Evolutionary conservation across 1,140 invertebrate genomes (phyloP), one percentile per base, ranked within the genome.

Genomic region (Cyrtorhinus lividipennis): DNA sequence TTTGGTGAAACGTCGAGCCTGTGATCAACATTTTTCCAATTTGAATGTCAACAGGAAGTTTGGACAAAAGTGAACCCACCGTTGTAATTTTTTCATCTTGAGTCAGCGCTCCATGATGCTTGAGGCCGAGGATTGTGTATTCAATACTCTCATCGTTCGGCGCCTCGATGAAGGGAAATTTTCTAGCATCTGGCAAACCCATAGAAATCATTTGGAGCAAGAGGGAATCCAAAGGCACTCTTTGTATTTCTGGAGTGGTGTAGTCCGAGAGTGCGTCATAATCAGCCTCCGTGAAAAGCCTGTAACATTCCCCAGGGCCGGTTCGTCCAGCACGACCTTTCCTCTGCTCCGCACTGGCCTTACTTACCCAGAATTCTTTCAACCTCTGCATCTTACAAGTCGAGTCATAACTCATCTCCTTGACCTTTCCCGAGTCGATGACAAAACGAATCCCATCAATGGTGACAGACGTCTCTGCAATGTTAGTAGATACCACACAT

Each of bases 391-490:
- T 92, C 76, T 88, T 95, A 66, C 84, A 90, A 1, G 79, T 80
- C 0, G 89, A 82, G 75, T 97, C 91, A 73, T 92, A 97, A 72
- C 84, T 92, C 92, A 97, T 97, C 76, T 96, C 89, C 76, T 98
- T 98, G 0, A 96, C 91, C 24, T 24, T 56, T 24, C 92, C 91
- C 13, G 93, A 97, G 76, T 99, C 97, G 3, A 93, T 83, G 1
- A 99, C 95, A 79, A 99, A 99, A 71, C 95, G 77, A 64, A 99
- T 90, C 2, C 95, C 96, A 77, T 99, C 96, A 64, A 99, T 98
- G 0, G 97, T 99, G 2, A 99, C 87, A 2, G 95, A 98, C 0
- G 97, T 99, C 79, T 99, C 97, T 0, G 97, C 95, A 63, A 99
- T 98, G 71, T 99, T 99, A n/a, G 96, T 99, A 0, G 94, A 93